Evolutionary conservation across 2,888 invertebrate genomes (phyloP), one percentile per base, ranked within the genome.

Genomic region (Sycophila texana): DNA sequence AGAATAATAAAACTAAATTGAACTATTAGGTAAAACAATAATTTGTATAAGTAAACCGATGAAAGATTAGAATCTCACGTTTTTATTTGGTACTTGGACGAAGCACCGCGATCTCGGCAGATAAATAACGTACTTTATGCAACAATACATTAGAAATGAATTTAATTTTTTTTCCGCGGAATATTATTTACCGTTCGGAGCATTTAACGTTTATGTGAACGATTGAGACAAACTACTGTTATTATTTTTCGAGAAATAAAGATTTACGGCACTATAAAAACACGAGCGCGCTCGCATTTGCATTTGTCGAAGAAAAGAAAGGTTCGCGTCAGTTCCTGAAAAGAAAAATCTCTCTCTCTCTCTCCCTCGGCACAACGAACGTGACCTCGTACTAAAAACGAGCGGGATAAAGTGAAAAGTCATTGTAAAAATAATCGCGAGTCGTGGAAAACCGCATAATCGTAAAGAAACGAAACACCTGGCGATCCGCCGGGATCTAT

Each of bases 201-300:
- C 60, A 18, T 58, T 60, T 22, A 60, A 53, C 53, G 22, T 61
- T 70, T 76, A 63, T 16, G 58, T 49, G 51, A 76, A 60, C 39
- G 20, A 74, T 74, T 74, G 65, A 71, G 51, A 79, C 30, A 74
- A 71, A 71, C 39, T 57, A 18, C 58, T 53, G 60, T 74, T 74
- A 74, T 74, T 78, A 71, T 70, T 71, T 70, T 74, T 53, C 30
- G 22, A 68, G 71, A 65, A 58, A 47, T 39, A 5, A 30, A 39
- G 65, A 79, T 74, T 74, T 79, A 74, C 18, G 16, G 71, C 51
- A 22, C 39, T 20, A 39, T 79, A 71, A 79, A 26, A 79, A 58
- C 30, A 12, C 20, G 26, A 10, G 57, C 49, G 49, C 57, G 60
- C 61, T 49, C 20, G 58, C 60, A 61, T 73, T 78, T 73, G 66